Conservation (phyloP, 2,797 vertebrate species). For the Crypturellus tataupa region DNA sequence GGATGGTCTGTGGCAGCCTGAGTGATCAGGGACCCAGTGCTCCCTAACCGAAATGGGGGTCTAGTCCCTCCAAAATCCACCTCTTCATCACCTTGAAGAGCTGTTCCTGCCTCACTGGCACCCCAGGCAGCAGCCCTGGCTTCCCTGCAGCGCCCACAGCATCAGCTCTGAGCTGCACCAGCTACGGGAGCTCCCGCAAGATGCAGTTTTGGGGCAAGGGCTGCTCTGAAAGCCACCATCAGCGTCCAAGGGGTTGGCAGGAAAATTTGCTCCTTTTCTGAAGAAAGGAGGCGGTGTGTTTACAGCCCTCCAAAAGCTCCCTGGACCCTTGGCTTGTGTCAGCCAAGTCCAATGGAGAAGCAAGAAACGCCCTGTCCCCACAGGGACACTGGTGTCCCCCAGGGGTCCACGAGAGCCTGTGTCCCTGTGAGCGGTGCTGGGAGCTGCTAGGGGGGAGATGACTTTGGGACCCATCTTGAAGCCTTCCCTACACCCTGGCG, state of each 20-base stretch:
- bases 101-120: background rate
- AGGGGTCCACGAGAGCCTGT: too few species aligned
- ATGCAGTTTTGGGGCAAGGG: background rate
- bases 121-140: background rate
- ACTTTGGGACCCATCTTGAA: accelerated
- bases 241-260: too few species aligned
- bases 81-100: background rate
- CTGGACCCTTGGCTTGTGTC: background rate
- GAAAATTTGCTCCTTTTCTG: background rate
- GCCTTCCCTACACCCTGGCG: background rate
- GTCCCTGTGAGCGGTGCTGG: background rate
- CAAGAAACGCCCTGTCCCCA: background rate
- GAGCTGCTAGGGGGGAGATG: background rate
- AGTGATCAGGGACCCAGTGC: background rate
- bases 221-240: background rate
- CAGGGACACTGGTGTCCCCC: too few species aligned
- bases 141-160: too few species aligned
- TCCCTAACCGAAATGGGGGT: background rate
- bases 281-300: background rate
- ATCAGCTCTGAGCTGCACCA: background rate
- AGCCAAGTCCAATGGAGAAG: background rate
- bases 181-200: background rate
- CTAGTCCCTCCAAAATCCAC: background rate
- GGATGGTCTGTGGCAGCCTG: background rate
- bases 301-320: background rate